phyloP scores from a whole-genome alignment of 2,113 vertebrate species.

The Alaudala cheleensis region DNA sequence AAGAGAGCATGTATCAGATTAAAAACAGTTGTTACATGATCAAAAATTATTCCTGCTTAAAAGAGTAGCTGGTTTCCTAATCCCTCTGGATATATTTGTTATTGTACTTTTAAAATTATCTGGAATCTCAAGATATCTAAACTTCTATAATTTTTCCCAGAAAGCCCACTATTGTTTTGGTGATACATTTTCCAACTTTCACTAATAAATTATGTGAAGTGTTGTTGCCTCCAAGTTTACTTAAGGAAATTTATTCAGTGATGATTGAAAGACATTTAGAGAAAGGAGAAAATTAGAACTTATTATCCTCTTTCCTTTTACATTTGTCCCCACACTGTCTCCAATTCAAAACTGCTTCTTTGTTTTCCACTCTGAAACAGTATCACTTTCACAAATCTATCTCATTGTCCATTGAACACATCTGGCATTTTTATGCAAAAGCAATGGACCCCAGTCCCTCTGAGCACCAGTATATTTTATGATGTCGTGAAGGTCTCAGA shows the following conservation, averaged over 20 bases:
- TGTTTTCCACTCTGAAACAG: not conserved
- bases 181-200: not conserved
- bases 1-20: not conserved
- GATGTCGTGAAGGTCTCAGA: not conserved
- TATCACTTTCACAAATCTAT: not conserved
- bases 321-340: not conserved
- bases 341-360: not conserved
- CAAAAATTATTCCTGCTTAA: not conserved
- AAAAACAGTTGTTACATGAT: not conserved
- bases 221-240: not conserved
- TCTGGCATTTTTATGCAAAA: not conserved
- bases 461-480: not conserved
- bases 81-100: not conserved
- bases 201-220: not conserved
- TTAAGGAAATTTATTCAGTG: not conserved
- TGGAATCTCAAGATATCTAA: not conserved
- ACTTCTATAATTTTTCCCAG: not conserved
- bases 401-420: not conserved
- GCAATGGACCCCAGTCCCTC: not conserved
- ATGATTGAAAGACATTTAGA: not conserved
- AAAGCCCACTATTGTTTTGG: not conserved
- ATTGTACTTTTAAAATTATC: not conserved
- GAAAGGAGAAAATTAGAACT: not conserved
- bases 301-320: not conserved
- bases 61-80: not conserved